Conservation (phyloP, 2,113 vertebrate species). For the Poeciliopsis occidentalis region DNA sequence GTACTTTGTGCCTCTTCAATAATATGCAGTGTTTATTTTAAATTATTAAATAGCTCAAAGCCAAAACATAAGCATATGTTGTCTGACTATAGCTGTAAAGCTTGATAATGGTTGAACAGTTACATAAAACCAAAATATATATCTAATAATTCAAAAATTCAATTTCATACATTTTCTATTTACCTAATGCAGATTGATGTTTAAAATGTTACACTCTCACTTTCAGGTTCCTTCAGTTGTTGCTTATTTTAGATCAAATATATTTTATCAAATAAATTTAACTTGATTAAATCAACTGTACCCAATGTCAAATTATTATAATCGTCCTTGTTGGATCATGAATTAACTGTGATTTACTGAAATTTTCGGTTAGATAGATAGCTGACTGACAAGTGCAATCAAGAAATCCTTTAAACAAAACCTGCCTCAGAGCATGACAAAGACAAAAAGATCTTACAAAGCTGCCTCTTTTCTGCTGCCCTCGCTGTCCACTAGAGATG, state of each 20-base stretch:
- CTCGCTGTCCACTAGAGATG: no score
- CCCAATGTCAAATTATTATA: neutral
- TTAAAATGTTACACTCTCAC: neutral
- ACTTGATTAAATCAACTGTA: neutral
- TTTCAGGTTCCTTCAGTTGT: neutral
- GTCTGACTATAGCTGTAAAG: neutral
- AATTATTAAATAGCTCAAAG: no score
- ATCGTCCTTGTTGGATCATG: neutral
- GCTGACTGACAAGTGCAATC: no score
- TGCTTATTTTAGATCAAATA: no score
- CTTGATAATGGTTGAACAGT: neutral
- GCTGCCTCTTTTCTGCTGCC: no score
- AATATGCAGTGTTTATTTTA: no score
- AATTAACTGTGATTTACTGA: neutral
- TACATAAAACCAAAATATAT: neutral
- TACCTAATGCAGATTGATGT: no score
- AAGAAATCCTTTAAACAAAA: no score
- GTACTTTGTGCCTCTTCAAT: neutral
- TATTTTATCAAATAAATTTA: no score
- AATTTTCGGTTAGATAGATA: neutral
- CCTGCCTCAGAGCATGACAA: no score
- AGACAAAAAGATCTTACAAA: no score
- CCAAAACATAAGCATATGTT: neutral
- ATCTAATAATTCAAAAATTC: neutral
- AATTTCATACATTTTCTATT: neutral